Conservation (phyloP, 2,888 invertebrate genomes). For the Ariolimax columbianus region DNA sequence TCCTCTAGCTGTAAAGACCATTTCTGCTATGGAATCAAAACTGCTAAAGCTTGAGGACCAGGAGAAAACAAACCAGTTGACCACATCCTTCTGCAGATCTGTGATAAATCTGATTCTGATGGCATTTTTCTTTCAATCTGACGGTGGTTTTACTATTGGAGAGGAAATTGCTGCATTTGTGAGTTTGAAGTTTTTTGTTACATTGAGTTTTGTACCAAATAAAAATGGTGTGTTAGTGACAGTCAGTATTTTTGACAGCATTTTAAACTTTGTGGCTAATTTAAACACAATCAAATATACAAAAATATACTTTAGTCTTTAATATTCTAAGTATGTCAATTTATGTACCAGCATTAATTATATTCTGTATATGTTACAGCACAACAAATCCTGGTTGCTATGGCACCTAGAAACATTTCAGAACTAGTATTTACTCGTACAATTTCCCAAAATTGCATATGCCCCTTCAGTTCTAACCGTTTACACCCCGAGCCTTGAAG, state of each 20-base stretch:
- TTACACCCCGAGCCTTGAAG: no score
- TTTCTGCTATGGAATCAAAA: background rate
- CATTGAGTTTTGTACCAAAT: background rate
- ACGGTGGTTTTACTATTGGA: constrained; percentile 24
- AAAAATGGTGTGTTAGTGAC: background rate
- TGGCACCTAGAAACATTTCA: no score
- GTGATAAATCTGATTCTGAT: background rate
- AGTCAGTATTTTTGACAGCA: background rate
- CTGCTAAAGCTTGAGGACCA: background rate
- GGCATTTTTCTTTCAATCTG: constrained; percentile 19
- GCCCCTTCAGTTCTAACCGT: no score
- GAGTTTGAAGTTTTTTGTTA: background rate
- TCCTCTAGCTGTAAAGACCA: background rate
- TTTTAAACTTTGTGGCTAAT: background rate
- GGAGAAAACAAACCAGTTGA: background rate
- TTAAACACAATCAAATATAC: background rate
- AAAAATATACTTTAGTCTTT: background rate
- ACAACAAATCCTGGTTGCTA: no score
- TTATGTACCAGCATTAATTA: no score
- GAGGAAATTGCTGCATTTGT: constrained; percentile 18
- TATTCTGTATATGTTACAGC: no score
- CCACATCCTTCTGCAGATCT: background rate
- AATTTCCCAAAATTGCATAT: no score
- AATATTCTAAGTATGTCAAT: no score
- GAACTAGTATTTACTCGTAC: no score